These are phyloP conservation scores for Rhegmatorhina hoffmannsi DNA, from an alignment of 2,113 vertebrate species.

Conservation along the genomic window DNA sequence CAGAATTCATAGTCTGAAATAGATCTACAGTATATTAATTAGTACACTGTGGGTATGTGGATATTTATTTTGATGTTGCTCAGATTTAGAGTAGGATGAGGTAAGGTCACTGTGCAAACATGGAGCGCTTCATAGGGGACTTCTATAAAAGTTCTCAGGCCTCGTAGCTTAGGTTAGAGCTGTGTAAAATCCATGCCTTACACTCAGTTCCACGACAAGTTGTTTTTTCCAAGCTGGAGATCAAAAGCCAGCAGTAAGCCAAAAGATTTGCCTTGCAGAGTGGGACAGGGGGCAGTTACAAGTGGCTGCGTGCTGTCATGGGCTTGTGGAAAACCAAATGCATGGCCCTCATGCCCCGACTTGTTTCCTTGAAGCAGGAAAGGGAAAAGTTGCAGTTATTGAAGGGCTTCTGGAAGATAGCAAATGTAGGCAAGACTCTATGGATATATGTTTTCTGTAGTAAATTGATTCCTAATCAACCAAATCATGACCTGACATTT, in stretches of 20 bases:
- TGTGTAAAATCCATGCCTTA: neutral
- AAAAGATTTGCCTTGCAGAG: neutral
- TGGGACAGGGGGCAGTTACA: neutral
- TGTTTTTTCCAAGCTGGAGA: neutral
- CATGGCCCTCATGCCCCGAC: neutral
- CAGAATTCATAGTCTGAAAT: neutral
- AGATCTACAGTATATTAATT: neutral
- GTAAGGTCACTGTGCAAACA: neutral
- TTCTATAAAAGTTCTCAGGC: neutral
- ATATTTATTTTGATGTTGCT: neutral
- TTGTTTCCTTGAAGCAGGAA: rapidly evolving
- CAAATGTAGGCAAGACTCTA: neutral
- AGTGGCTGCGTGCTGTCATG: neutral
- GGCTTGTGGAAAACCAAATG: neutral
- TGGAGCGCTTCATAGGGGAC: neutral
- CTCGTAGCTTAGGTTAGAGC: neutral
- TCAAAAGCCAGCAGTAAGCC: neutral
- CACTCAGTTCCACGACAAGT: rapidly evolving
- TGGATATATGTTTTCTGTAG: neutral
- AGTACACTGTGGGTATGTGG: neutral
- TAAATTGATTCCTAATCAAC: neutral
- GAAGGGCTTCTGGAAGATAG: neutral
- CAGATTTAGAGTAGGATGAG: neutral
- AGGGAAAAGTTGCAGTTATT: neutral
- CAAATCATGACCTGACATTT: neutral